Conservation (phyloP, 2,113 vertebrate genomes). For the Chamaea fasciata region DNA sequence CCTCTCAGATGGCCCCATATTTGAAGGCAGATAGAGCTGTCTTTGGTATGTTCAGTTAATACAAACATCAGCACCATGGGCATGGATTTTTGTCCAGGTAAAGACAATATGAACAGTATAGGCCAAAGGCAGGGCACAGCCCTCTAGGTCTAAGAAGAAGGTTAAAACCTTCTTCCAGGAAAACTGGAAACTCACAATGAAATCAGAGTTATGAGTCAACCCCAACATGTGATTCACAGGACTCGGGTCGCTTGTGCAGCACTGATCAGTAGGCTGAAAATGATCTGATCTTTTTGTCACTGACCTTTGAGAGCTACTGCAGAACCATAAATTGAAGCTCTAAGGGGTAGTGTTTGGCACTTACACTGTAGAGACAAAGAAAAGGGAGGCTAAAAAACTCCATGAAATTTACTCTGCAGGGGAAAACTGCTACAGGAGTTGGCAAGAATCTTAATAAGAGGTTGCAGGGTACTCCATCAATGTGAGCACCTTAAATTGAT, state of each 20-base stretch:
- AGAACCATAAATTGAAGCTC: conserved; percentile 24
- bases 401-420: conserved; percentile 42
- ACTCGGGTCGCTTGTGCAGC: background rate
- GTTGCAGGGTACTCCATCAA: conserved; percentile 40
- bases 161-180: background rate
- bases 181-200: background rate
- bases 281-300: background rate
- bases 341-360: background rate
- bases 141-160: background rate
- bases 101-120: background rate
- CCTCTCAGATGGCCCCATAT: background rate
- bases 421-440: conserved; percentile 9
- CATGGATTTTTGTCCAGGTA: background rate
- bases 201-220: background rate
- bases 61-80: background rate
- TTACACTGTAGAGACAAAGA: conserved; percentile 11
- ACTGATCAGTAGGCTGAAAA: background rate
- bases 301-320: background rate
- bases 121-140: background rate
- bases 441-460: conserved; percentile 47
- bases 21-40: background rate
- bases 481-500: conserved; percentile 46
- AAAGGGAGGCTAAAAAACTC: conserved; percentile 18
- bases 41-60: background rate
- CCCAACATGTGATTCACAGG: background rate